Percentiles rank a stretch among this genome's conserved stretches.
Conservation (phyloP, 2,888 invertebrate species). For the Oscheius sp. region DNA sequence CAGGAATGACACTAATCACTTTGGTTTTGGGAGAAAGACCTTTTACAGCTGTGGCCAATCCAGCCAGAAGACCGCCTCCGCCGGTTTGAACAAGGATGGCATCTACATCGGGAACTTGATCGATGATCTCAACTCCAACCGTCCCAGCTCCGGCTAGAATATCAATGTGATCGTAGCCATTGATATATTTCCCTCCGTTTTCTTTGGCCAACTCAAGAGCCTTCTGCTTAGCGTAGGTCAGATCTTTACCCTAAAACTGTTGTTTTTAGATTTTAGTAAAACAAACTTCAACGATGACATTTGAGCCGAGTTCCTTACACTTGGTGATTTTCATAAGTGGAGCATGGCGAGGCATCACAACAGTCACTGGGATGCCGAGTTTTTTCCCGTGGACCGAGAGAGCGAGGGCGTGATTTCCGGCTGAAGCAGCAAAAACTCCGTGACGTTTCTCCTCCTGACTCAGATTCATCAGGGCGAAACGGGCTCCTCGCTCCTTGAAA, state of each 20-base stretch:
- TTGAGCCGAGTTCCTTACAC: constrained; percentile 84
- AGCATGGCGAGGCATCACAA: constrained; percentile 89
- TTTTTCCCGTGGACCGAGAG: constrained; percentile 82
- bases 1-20: constrained; percentile 90
- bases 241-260: constrained; percentile 75
- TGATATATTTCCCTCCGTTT: constrained; percentile 71
- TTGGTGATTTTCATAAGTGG: constrained; percentile 93
- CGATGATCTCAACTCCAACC: constrained; percentile 83
- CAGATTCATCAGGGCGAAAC: constrained; percentile 84
- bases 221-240: constrained; percentile 77
- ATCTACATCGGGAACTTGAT: constrained; percentile 78
- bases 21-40: constrained; percentile 82
- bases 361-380: constrained; percentile 74
- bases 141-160: constrained; percentile 95
- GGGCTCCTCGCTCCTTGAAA: constrained; percentile 92
- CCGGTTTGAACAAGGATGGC: constrained; percentile 90
- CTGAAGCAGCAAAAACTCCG: constrained; percentile 88
- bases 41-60: constrained; percentile 86
- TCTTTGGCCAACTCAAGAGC: constrained; percentile 82
- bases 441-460: constrained; percentile 77
- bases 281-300: constrained; percentile 82
- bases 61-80: constrained; percentile 88
- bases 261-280: background rate
- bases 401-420: constrained; percentile 90
- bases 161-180: constrained; percentile 86